Base-by-base conservation (phyloP, 2,888 invertebrate species). In the Cynaeus angustus region DNA sequence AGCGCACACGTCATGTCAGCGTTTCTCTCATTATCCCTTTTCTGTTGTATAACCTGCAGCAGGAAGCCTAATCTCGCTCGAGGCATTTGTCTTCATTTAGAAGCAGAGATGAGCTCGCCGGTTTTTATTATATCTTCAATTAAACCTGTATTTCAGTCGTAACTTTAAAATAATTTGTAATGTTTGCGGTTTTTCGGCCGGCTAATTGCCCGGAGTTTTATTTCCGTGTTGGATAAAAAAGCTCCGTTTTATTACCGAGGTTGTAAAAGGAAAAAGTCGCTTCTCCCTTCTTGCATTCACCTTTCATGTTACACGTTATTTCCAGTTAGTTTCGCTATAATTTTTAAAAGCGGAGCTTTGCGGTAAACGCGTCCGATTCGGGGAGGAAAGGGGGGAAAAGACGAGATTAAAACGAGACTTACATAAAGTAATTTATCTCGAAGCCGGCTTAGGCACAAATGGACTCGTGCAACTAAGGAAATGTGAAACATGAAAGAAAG, bases 21-120 rank as follows among this genome's bases (percentile, higher is more conserved):
- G 71, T 75, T 76, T 75, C 77, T 73, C 76, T 74, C 77, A 76
- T 76, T 77, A 75, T 69, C 71, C 72, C 70, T 46, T 67, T 73
- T 73, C 68, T 28, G 61, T 59, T 52, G 48, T 59, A 26, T 64
- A 61, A 59, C 68, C 61, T 59, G 67, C 62, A 70, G 70, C 67
- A 68, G 69, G 70, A 68, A 68, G 38, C 46, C 61, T 73, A 72
- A 70, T 73, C 72, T 71, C 74, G 72, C 72, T 48, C 59, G 56
- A 68, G 50, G 66, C 74, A 74, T 76, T 74, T 72, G 73, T 75
- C 75, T 76, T 76, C 74, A 74, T 76, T 76, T 71, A 65, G 69
- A 68, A 64, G 66, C 68, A 68, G 74, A 62, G 71, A 75, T 58
- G 72, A 74, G 73, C 73, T 72, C 13, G 43, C 41, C 61, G n/a